Evolutionary conservation across 2,113 vertebrate species (phyloP).

Genomic region (Chloropsis hardwickii): DNA sequence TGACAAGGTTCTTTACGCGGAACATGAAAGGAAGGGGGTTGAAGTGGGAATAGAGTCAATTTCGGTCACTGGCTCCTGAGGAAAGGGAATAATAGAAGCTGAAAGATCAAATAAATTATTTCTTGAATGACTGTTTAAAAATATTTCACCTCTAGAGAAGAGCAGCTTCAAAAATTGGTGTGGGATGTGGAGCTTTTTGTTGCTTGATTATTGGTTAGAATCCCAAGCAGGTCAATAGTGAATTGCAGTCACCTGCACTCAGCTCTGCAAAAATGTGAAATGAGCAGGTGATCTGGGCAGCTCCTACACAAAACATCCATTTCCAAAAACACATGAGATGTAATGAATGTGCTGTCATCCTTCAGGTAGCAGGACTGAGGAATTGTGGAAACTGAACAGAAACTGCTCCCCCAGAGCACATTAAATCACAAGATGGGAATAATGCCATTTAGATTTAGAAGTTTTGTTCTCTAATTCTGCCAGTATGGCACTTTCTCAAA

Average conservation of each 20-base stretch:
- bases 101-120: constrained; percentile 42
- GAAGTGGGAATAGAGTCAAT: constrained; percentile 21
- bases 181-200: background rate
- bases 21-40: background rate
- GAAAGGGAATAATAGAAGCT: background rate
- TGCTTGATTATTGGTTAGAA: constrained; percentile 1
- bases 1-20: background rate
- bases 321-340: background rate
- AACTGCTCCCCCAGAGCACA: background rate
- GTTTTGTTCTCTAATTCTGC: background rate
- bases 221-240: background rate
- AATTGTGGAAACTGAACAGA: background rate
- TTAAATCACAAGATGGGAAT: background rate
- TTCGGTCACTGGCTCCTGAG: background rate
- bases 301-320: background rate
- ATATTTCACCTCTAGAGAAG: constrained; percentile 9
- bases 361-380: background rate
- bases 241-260: background rate
- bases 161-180: constrained; percentile 16
- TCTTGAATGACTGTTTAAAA: constrained; percentile 49
- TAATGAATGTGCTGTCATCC: background rate
- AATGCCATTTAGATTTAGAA: background rate
- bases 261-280: background rate
- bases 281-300: background rate
- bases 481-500: background rate